Evolutionary conservation across 2,888 invertebrate species (phyloP).

Genomic region (Clusia tigrina): DNA sequence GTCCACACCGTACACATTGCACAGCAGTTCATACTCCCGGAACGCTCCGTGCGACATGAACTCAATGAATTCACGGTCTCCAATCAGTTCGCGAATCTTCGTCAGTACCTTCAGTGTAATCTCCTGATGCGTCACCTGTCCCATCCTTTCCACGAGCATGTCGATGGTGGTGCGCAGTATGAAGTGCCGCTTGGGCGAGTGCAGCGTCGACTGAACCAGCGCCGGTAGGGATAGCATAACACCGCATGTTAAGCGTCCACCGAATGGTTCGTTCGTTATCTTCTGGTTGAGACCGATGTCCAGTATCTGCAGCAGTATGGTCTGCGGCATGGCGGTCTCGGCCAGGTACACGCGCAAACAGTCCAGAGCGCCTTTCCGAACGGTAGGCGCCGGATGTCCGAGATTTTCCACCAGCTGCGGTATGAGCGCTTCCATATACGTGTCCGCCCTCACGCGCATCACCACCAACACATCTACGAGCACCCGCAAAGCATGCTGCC

Average conservation of each 20-base stretch:
- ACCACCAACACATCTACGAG: constrained; percentile 81
- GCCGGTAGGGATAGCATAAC: constrained; percentile 73
- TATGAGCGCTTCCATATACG: constrained; percentile 71
- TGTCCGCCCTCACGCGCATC: constrained; percentile 73
- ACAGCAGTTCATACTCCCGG: constrained; percentile 69
- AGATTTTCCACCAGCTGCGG: constrained; percentile 80
- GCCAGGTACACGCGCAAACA: constrained; percentile 77
- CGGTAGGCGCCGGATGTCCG: constrained; percentile 81
- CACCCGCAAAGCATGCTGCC: constrained; percentile 82
- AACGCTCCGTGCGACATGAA: constrained; percentile 67
- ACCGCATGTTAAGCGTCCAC: constrained; percentile 71
- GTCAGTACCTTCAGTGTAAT: constrained; percentile 73
- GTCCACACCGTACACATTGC: constrained; percentile 68
- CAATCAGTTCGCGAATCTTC: constrained; percentile 75
- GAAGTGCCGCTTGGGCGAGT: constrained; percentile 65
- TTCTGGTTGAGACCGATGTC: constrained; percentile 71
- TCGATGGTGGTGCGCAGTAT: constrained; percentile 68
- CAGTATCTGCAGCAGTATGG: constrained; percentile 72
- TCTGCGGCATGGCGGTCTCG: constrained; percentile 74
- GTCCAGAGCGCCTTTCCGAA: constrained; percentile 81
- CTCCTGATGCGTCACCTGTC: constrained; percentile 72
- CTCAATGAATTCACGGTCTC: constrained; percentile 71
- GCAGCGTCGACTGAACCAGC: constrained; percentile 68
- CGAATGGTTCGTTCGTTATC: constrained; percentile 66
- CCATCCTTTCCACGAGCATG: constrained; percentile 68